A percentile compares a stretch with the other conserved stretches of the same genome.
Evolutionary conservation across 92 coral and sea anemone genomes (phyloP).

Genomic region (Parazoanthus darwini): DNA sequence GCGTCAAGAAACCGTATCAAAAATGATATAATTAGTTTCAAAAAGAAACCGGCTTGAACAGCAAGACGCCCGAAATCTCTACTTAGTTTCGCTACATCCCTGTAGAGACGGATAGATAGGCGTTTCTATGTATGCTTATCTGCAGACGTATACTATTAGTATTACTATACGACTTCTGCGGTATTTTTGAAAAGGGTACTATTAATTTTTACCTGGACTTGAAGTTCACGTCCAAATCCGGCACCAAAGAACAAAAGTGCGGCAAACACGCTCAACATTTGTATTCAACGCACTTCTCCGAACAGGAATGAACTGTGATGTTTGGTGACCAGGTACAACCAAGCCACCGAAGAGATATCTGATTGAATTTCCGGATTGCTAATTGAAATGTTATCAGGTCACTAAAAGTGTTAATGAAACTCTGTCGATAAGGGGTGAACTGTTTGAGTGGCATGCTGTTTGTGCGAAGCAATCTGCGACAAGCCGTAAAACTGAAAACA

Average conservation of each 20-base stretch:
- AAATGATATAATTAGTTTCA: no score
- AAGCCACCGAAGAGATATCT: neutral
- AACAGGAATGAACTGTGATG: neutral
- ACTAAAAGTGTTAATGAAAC: slow-evolving; percentile 24
- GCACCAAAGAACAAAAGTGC: neutral
- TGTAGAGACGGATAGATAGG: no score
- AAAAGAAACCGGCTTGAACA: no score
- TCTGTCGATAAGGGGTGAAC: neutral
- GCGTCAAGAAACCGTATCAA: neutral
- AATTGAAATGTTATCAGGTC: slow-evolving; percentile 41
- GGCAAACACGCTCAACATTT: neutral
- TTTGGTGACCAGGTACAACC: neutral
- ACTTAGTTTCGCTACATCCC: no score
- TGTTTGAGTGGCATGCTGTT: neutral
- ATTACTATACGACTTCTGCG: no score
- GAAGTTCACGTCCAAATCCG: neutral
- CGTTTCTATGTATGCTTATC: no score
- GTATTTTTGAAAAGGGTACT: neutral
- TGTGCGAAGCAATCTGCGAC: neutral
- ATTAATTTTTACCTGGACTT: slow-evolving; percentile 10
- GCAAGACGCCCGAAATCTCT: no score
- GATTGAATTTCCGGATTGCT: slow-evolving; percentile 21
- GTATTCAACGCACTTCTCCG: neutral
- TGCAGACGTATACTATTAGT: no score
- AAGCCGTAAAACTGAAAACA: no score